Evolutionary conservation across 1,140 invertebrate species (phyloP), one percentile per base, ranked within the genome.

Genomic region (Goniozus legneri): DNA sequence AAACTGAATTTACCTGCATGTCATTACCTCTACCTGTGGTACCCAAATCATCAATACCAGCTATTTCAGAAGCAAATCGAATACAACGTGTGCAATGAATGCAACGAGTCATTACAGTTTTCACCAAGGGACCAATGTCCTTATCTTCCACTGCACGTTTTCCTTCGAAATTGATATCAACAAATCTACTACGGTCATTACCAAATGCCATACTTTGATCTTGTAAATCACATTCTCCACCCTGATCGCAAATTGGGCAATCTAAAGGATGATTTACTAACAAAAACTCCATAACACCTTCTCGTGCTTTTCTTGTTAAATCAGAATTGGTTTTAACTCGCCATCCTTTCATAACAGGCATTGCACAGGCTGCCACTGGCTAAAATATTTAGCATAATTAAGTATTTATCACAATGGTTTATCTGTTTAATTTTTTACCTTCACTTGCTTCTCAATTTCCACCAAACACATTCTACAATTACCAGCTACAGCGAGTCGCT

Each of bases 121-220:
- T 99, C 2, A 99, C 88, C 22, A 99, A 74, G 12, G 97, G 97
- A 2, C 97, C 97, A 58, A 99, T 87, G 78, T 99, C 92, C 76
- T 99, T 99, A 71, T 99, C 97, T 77, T 99, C 97, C 1, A 99
- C 96, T 62, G 97, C 96, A 61, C 95, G 88, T 79, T 99, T 99
- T 22, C 96, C 96, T 55, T 86, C 86, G 65, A 89, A 93, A 60
- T 93, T 83, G 50, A 94, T 97, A 67, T 97, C 95, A 48, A 88
- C 87, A 64, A 98, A 98, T 32, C 97, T 80, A 50, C 92, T 95
- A 51, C 92, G 83, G 75, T 99, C 97, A 56, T 86, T 92, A 4
- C 97, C 97, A 79, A 99, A 99, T n/a, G 91, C 90, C 95, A 99
- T 98, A 18, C 93, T 95, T 74, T 98, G 95, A 80, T 98, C 95